Evolutionary conservation across 2,113 vertebrate genomes (phyloP).

Genomic region (Marmota flaviventris): DNA sequence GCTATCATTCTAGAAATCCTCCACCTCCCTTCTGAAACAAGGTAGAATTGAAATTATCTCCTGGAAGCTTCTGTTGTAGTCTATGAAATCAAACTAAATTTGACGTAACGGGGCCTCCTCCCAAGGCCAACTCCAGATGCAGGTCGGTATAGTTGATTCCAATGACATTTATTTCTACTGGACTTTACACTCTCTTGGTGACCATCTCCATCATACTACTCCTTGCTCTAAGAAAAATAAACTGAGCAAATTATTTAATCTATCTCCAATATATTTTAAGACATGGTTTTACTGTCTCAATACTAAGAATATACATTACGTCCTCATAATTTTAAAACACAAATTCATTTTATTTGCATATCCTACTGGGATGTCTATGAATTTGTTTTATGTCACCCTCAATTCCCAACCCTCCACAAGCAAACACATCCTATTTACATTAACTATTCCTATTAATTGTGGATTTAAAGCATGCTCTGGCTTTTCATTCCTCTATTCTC

Average conservation of each 20-base stretch:
- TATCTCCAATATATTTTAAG: not conserved
- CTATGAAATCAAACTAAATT: not conserved
- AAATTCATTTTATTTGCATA: not conserved
- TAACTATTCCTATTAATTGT: not conserved
- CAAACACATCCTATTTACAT: not conserved
- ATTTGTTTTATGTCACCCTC: rapidly evolving
- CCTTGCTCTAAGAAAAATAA: not conserved
- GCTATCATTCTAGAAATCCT: not conserved
- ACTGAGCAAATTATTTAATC: not conserved
- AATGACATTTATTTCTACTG: not conserved
- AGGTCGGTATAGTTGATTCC: not conserved
- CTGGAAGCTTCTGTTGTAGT: not conserved
- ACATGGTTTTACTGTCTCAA: not conserved
- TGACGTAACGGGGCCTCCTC: not conserved
- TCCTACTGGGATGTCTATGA: not conserved
- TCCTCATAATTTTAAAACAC: not conserved
- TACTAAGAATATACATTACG: not conserved
- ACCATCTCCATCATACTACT: not conserved
- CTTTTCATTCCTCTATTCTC: not conserved
- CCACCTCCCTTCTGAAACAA: not conserved
- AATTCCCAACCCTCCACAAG: rapidly evolving
- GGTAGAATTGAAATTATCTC: not conserved
- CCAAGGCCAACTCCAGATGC: not conserved
- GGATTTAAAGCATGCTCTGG: not conserved
- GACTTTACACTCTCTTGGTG: not conserved